These are phyloP conservation scores for Vulpes lagopus DNA, from an alignment of 2,113 vertebrate species.

Conservation along the genomic window DNA sequence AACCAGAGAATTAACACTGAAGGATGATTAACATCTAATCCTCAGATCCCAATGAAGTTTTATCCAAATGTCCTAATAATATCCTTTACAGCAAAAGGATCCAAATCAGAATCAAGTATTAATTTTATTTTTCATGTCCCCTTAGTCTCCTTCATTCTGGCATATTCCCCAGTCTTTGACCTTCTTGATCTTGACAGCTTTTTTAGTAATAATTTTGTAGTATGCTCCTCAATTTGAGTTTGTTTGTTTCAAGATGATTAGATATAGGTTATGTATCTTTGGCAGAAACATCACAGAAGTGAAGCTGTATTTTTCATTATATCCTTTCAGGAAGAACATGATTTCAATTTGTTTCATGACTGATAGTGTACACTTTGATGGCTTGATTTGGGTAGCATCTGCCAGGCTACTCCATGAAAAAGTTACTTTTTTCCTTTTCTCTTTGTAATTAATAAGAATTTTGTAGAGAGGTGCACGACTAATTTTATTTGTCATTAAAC, in stretches of 20 bases:
- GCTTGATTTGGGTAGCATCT: neutral
- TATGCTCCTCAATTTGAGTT: neutral
- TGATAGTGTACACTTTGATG: neutral
- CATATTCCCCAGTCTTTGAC: conserved; percentile 1
- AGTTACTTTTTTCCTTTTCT: neutral
- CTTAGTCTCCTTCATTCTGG: neutral
- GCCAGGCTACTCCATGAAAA: neutral
- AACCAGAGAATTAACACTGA: conserved; percentile 45
- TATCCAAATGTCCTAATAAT: conserved; percentile 16
- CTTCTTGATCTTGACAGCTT: conserved; percentile 36
- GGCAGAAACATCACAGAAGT: conserved; percentile 27
- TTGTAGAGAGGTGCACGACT: neutral
- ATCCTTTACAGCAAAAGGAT: conserved; percentile 37
- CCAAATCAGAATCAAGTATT: neutral
- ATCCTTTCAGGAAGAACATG: neutral
- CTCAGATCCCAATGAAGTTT: neutral
- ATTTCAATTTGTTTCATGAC: conserved; percentile 36
- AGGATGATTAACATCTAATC: conserved; percentile 19
- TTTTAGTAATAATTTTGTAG: neutral
- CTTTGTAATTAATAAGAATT: conserved; percentile 35
- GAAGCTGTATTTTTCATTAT: conserved; percentile 12
- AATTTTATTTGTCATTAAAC: neutral
- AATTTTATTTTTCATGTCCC: conserved; percentile 21
- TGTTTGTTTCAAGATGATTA: conserved; percentile 43
- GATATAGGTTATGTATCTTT: neutral